Evolutionary conservation across 2,888 invertebrate genomes (phyloP).

Genomic region (Hofmannophila pseudospretella): DNA sequence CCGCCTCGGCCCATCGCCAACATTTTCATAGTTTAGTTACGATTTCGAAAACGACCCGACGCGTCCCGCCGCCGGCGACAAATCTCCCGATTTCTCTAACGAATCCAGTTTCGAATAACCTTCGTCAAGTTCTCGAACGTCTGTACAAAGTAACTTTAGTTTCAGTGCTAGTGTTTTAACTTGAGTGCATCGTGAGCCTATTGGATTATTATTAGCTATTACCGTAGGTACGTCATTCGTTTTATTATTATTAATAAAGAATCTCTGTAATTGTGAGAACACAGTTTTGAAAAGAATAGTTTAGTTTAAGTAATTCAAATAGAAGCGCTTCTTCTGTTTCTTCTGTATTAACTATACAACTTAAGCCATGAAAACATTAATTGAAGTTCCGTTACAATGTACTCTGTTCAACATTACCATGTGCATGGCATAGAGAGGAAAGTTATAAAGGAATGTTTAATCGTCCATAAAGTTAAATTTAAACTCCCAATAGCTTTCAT

Average conservation of each 20-base stretch:
- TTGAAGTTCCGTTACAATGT: no score
- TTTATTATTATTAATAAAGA: slow-evolving; percentile 7
- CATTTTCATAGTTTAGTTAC: slow-evolving; percentile 76
- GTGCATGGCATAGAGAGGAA: no score
- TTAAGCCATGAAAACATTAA: no score
- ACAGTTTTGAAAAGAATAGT: no score
- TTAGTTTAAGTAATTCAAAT: no score
- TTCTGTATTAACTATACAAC: no score
- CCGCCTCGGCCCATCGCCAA: slow-evolving; percentile 71
- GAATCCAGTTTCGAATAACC: slow-evolving; percentile 56
- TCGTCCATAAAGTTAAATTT: not conserved
- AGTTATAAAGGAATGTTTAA: not conserved
- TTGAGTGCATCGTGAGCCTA: slow-evolving; percentile 42
- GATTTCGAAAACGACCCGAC: slow-evolving; percentile 79
- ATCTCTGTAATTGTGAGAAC: no score
- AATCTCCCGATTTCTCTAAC: slow-evolving; percentile 57
- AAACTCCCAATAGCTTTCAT: slow-evolving; percentile 13
- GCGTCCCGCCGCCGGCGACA: slow-evolving; percentile 76
- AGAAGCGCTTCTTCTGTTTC: no score
- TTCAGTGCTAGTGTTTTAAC: slow-evolving; percentile 52
- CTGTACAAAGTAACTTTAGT: slow-evolving; percentile 27
- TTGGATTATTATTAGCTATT: slow-evolving; percentile 48
- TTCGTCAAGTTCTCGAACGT: slow-evolving; percentile 62
- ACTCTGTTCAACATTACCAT: no score
- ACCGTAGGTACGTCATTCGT: slow-evolving; percentile 37